Conservation (phyloP, 2,888 invertebrate genomes). For the Macropis europaea region DNA sequence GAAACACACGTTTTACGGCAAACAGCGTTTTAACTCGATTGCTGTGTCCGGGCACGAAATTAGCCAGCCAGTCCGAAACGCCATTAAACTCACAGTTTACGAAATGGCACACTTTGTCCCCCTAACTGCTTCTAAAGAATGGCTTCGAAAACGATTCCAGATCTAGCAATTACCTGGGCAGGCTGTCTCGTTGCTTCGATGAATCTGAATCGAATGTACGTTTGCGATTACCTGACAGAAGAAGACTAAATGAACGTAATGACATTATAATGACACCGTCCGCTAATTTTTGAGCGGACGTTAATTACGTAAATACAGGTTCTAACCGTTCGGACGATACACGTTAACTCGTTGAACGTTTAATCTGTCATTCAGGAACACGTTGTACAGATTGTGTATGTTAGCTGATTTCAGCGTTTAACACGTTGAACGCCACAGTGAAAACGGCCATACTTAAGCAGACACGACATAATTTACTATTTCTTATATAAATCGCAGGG, state of each 20-base stretch:
- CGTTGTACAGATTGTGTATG: conserved; percentile 1
- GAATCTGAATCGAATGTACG: neutral
- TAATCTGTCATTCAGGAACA: conserved; percentile 34
- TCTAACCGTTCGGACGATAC: conserved; percentile 29
- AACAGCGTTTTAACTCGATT: conserved; percentile 38
- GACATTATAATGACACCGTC: conserved; percentile 51
- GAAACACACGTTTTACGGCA: conserved; percentile 32
- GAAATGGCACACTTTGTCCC: conserved; percentile 27
- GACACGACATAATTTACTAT: too few relatives aligned
- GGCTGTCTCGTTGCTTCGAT: neutral
- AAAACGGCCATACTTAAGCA: too few relatives aligned
- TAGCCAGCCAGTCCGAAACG: conserved; percentile 10
- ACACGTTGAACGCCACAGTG: too few relatives aligned
- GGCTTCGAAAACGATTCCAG: conserved; percentile 13
- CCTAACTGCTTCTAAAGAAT: conserved; percentile 22
- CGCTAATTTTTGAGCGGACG: conserved; percentile 27
- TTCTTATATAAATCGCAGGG: too few relatives aligned
- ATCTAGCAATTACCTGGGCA: neutral
- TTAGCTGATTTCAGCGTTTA: too few relatives aligned
- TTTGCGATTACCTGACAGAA: conserved; percentile 16
- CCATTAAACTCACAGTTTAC: conserved; percentile 16
- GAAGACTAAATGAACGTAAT: conserved; percentile 39
- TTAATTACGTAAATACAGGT: conserved; percentile 32
- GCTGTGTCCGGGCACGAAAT: conserved; percentile 32
- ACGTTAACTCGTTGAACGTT: conserved; percentile 34